Evolutionary conservation across 2,888 invertebrate genomes (phyloP).

Genomic region (Volucella inflata): DNA sequence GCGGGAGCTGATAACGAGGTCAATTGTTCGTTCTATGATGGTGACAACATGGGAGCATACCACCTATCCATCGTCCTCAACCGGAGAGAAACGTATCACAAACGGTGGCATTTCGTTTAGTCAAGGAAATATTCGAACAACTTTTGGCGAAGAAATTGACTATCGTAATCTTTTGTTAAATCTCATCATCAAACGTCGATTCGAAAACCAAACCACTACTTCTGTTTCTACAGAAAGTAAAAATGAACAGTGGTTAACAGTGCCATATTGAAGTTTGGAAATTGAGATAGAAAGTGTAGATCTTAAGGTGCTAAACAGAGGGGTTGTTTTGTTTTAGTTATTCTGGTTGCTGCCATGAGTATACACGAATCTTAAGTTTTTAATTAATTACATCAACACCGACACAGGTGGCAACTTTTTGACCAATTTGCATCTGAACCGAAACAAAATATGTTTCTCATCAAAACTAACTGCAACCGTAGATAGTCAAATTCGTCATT

Average conservation of each 20-base stretch:
- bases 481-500: too few species aligned
- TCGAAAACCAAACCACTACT: background rate
- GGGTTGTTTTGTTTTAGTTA: too few species aligned
- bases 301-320: too few species aligned
- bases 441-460: too few species aligned
- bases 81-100: background rate
- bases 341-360: too few species aligned
- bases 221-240: background rate
- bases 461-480: too few species aligned
- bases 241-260: constrained; percentile 1
- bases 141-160: constrained; percentile 57
- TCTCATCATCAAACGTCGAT: constrained; percentile 56
- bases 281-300: too few species aligned
- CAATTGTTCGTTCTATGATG: constrained; percentile 78
- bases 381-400: too few species aligned
- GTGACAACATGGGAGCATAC: constrained; percentile 74
- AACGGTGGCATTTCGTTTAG: constrained; percentile 30
- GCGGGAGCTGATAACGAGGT: constrained; percentile 78
- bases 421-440: too few species aligned
- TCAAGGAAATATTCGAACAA: constrained; percentile 60
- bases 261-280: background rate
- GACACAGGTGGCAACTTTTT: too few species aligned
- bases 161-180: constrained; percentile 59
- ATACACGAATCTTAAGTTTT: too few species aligned
- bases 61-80: constrained; percentile 6